These are phyloP conservation scores for Periophthalmodon schlosseri DNA, from an alignment of 2,113 vertebrate species.

Conservation along the genomic window DNA sequence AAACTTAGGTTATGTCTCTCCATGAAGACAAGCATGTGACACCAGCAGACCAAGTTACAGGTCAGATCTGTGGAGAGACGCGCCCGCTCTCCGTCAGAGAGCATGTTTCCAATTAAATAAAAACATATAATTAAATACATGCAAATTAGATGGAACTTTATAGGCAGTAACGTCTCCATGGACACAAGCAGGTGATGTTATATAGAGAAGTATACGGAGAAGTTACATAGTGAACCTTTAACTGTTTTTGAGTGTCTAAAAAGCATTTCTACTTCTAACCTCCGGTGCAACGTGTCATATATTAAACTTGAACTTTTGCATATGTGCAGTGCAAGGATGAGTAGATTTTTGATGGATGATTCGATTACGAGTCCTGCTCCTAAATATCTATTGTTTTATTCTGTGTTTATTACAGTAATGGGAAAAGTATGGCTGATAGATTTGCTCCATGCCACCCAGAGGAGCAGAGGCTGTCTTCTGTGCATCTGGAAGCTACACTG, in stretches of 20 bases:
- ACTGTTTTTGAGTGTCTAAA: not conserved
- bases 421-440: conserved; percentile 73
- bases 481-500: conserved; percentile 74
- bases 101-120: not conserved
- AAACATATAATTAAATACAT: not conserved
- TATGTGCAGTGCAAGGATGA: not conserved
- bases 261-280: not conserved
- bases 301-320: not conserved
- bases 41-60: no score
- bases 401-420: conserved; percentile 76
- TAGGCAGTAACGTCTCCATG: no score
- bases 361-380: conserved; percentile 52
- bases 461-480: conserved; percentile 49
- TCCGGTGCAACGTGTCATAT: not conserved
- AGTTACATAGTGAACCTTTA: not conserved
- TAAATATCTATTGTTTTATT: conserved; percentile 66
- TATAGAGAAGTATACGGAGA: no score
- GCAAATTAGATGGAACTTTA: not conserved
- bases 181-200: no score
- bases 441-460: conserved; percentile 75
- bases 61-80: no score
- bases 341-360: conserved; percentile 46
- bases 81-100: not conserved
- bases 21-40: no score
- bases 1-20: no score